phyloP scores from a whole-genome alignment of 2,888 invertebrate genomes.

The Strigamia maritima region DNA sequence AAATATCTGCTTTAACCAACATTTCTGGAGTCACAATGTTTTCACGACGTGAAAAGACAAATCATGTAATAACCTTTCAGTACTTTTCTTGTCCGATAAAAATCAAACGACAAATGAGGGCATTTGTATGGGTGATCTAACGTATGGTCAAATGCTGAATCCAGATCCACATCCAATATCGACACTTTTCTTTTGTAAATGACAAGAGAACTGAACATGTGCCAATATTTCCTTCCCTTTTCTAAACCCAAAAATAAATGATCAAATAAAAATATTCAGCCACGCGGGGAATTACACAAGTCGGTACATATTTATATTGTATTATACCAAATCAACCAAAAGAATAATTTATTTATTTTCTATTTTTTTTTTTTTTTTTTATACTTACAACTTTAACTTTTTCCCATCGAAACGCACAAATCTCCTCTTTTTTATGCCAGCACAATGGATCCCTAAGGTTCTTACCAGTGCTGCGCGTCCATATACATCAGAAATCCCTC shows the following conservation, averaged over 20 bases:
- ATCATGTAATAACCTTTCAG: constrained; percentile 1
- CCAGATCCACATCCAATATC: not conserved
- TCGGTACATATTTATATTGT: too few relatives aligned
- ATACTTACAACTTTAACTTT: not conserved
- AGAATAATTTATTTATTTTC: too few relatives aligned
- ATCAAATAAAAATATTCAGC: too few relatives aligned
- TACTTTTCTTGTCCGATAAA: not conserved
- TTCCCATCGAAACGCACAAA: not conserved
- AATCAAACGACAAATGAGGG: constrained; percentile 13
- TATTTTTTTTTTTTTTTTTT: not conserved
- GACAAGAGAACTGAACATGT: constrained; percentile 2
- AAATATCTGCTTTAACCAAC: not conserved
- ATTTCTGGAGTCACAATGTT: not conserved
- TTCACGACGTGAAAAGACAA: not conserved
- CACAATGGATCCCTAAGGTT: constrained; percentile 4
- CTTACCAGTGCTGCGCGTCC: not conserved
- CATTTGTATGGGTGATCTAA: constrained; percentile 7
- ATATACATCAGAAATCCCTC: not conserved
- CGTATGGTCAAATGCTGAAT: constrained; percentile 10
- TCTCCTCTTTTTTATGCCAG: not conserved
- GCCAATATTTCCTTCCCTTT: not conserved
- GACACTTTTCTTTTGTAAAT: constrained; percentile 22
- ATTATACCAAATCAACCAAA: too few relatives aligned
- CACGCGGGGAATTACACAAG: too few relatives aligned
- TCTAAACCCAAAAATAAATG: not conserved